Conservation (phyloP, 2,888 invertebrate species). For the Euspilapteryx auroguttella region DNA sequence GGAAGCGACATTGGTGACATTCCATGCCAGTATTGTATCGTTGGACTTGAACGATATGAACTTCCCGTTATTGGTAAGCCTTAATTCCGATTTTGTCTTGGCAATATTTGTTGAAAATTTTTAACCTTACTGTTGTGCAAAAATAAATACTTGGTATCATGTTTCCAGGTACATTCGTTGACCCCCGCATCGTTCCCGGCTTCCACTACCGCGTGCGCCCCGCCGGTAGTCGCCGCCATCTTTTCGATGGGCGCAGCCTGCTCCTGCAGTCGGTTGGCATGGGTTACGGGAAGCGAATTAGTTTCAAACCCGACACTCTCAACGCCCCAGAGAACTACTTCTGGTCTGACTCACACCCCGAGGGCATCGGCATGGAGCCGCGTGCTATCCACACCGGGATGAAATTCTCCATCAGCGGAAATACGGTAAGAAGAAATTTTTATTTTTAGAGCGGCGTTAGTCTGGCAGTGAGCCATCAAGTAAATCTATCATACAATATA, state of each 20-base stretch:
- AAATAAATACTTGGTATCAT: background rate
- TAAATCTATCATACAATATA: conserved; percentile 8
- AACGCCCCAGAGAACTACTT: conserved; percentile 68
- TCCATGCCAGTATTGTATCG: conserved; percentile 67
- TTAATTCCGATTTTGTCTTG: background rate
- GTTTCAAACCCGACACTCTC: conserved; percentile 67
- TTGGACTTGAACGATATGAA: conserved; percentile 67
- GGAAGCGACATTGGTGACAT: conserved; percentile 66
- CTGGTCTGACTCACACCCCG: conserved; percentile 77
- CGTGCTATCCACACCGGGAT: conserved; percentile 68
- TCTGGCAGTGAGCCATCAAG: conserved; percentile 1
- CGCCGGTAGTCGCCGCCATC: conserved; percentile 63
- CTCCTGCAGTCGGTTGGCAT: conserved; percentile 68
- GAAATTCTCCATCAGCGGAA: conserved; percentile 65
- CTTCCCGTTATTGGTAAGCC: conserved; percentile 69
- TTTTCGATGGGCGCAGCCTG: conserved; percentile 68
- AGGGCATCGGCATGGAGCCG: conserved; percentile 70
- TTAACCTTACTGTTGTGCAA: too few species aligned
- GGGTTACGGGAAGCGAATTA: conserved; percentile 76
- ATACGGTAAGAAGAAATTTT: conserved; percentile 42
- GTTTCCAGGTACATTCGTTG: conserved; percentile 68
- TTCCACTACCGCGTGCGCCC: conserved; percentile 73
- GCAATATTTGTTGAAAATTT: too few species aligned
- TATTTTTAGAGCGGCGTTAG: conserved; percentile 4
- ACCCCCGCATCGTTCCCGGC: conserved; percentile 71